Base-by-base conservation (phyloP, 2,888 invertebrate genomes). In the Biston stratarius region DNA sequence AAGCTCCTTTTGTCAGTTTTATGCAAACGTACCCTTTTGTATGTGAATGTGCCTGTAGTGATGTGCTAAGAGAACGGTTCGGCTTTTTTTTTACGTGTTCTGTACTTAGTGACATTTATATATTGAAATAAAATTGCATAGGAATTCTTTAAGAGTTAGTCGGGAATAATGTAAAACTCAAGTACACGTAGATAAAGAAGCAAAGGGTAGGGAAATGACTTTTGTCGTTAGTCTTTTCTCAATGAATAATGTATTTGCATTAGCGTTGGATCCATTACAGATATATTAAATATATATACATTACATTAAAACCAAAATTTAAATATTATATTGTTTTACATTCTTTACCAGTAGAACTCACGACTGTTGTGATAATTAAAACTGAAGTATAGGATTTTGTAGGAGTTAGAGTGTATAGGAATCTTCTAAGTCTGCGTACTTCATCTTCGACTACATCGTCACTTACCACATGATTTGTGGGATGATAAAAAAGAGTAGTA, bases 21-120 rank as follows among this genome's bases (percentile, higher is more conserved):
- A 81, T 82, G 80, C 83, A 83, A 85, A 87, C 83, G 73, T 76
- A 70, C 72, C 73, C 79, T 79, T 83, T 86, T 86, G 82, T 84
- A 64, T 71, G 57, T 60, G 66, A 47, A 44, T 55, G 65, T 61
- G 44, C 52, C 11, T 9, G 52, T 51, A 51, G 63, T 71, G 62
- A 64, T 63, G 71, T 69, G 65, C 15, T 44, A 45, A 34, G 42
- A 47, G 64, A 24, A 52, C 42, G 34, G 49, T 14, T 11, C 15
- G 33, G 44, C 44, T 60, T 45, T n/a, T n/a, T n/a, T n/a, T n/a
- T n/a, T n/a, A n/a, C n/a, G 51, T 34, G 47, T 36, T 63, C 14
- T 59, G 55, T 61, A 12, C 6, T 44, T 0, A 44, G 44, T 52
- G 24, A 24, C 24, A 24, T 24, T 24, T 24, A 24, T 24, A 24